Conservation (phyloP, 2,113 vertebrate species). For the Electrona antarctica region DNA sequence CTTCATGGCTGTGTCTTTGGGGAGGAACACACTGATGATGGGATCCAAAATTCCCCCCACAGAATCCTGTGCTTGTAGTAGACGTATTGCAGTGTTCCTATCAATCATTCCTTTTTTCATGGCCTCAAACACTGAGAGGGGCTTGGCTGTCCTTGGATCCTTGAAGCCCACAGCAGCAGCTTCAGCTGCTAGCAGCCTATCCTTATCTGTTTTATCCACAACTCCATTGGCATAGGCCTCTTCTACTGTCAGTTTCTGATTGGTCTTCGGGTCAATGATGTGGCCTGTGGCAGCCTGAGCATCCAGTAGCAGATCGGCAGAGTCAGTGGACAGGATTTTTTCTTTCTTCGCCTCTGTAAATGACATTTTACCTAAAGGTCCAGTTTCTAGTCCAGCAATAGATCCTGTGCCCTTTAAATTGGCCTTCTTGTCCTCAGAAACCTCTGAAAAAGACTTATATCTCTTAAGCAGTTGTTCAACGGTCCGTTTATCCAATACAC, state of each 20-base stretch:
- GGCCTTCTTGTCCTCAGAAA: conserved; percentile 82
- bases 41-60: conserved; percentile 88
- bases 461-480: conserved; percentile 83
- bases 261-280: conserved; percentile 89
- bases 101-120: conserved; percentile 86
- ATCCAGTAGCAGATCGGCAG: conserved; percentile 83
- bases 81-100: conserved; percentile 80
- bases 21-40: conserved; percentile 85
- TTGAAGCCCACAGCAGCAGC: conserved; percentile 85
- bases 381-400: conserved; percentile 6
- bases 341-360: conserved; percentile 86
- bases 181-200: conserved; percentile 85
- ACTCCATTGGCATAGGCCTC: conserved; percentile 86
- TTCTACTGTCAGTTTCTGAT: conserved; percentile 86
- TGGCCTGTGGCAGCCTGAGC: conserved; percentile 79
- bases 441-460: conserved; percentile 82
- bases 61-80: conserved; percentile 87
- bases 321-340: conserved; percentile 80
- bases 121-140: conserved; percentile 82
- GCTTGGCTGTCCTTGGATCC: conserved; percentile 85
- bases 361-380: conserved; percentile 76
- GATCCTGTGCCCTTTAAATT: conserved; percentile 81
- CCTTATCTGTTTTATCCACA: conserved; percentile 82
- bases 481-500: conserved; percentile 81
- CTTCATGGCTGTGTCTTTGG: conserved; percentile 84